Percentiles rank a stretch among this genome's conserved stretches.
phyloP scores from a whole-genome alignment of 2,888 invertebrate genomes.

The Cosmia pyralina region DNA sequence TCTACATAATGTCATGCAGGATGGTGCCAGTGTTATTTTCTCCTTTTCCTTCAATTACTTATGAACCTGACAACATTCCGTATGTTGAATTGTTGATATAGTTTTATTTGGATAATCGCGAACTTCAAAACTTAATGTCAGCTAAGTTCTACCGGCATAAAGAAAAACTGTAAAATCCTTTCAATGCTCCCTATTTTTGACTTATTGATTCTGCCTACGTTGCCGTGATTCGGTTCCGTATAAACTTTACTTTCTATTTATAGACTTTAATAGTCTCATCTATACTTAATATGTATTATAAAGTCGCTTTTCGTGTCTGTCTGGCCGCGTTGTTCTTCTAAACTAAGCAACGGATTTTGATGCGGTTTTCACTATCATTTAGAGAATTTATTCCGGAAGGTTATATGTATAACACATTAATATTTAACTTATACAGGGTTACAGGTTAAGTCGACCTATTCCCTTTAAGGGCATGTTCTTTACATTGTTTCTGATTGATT shows the following conservation, averaged over 20 bases:
- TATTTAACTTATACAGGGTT: too few species aligned
- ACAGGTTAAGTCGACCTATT: too few species aligned
- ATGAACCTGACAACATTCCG: background rate
- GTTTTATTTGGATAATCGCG: background rate
- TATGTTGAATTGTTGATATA: background rate
- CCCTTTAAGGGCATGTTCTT: too few species aligned
- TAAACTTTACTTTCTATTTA: conserved; percentile 42
- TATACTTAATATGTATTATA: too few species aligned
- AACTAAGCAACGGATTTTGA: too few species aligned
- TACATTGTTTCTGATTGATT: too few species aligned
- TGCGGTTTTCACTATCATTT: too few species aligned
- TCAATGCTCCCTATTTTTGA: conserved; percentile 18
- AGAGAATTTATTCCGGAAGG: too few species aligned
- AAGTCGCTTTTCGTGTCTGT: too few species aligned
- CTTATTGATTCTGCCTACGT: conserved; percentile 24
- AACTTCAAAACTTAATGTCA: background rate
- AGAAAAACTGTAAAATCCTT: conserved; percentile 1
- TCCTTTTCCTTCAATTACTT: background rate
- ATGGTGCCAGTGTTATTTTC: background rate
- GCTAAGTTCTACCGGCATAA: background rate
- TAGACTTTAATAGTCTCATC: conserved; percentile 25
- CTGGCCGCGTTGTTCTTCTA: too few species aligned
- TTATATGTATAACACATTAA: too few species aligned
- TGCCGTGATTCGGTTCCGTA: conserved; percentile 24
- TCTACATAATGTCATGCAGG: conserved; percentile 5